Evolutionary conservation across 2,113 vertebrate genomes (phyloP), one percentile per base, ranked within the genome.

Genomic region (Neofelis nebulosa): DNA sequence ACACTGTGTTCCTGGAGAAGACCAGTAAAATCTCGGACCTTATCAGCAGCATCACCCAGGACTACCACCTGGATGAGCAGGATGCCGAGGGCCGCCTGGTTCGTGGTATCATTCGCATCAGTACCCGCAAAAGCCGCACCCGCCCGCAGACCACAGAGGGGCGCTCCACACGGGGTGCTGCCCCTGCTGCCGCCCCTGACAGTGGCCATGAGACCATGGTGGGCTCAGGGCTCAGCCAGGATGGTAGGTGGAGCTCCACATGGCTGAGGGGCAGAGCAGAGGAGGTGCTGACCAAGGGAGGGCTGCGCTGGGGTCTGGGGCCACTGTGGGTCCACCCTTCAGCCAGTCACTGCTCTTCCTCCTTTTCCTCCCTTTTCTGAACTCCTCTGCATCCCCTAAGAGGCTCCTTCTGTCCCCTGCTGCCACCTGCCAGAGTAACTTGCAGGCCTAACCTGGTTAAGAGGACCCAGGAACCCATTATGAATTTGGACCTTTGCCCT

Each of bases 21-120:
- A 99, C 99, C 98, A 99, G 99, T 93, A 99, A 99, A 99, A 99
- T 99, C 98, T 99, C 99, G 0, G 99, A 99, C 98, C 99, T 99
- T 88, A 99, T 99, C 99, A 99, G 99, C 98, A 99, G 99, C 99
- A 99, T 99, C 65, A 99, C 99, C 2, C 99, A 99, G 99, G 99
- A 99, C 99, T 99, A 99, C 99, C 99, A 99, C 99, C 98, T 99
- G 98, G 99, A 99, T 13, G 99, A 99, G 98, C 99, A 99, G 99
- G 99, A 99, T 50, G 99, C 99, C 0, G 99, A 99, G 96, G 99
- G 99, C 98, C 98, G 99, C 92, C 99, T 99, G 97, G 99, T 99
- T 76, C 99, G 99, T 0, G 99, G 99, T 8, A 99, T 99, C 98
- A 99, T 99, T 50, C 99, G 99, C 89, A 99, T 99, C 98, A 99